Evolutionary conservation across 2,113 vertebrate species (phyloP).

Genomic region (Myanophis thanlyinensis): DNA sequence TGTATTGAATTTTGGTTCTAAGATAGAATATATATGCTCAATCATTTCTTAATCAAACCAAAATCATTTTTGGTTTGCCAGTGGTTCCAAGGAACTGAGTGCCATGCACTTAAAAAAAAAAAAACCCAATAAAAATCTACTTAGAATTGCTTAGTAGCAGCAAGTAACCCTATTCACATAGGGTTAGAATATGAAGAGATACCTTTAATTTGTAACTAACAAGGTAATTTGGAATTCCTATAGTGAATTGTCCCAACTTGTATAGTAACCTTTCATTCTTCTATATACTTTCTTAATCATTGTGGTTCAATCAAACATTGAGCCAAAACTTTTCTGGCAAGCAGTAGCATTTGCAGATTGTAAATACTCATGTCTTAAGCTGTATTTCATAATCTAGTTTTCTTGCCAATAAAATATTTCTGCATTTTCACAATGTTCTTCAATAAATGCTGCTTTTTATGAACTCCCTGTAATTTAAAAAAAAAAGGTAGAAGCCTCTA

Average conservation of each 20-base stretch:
- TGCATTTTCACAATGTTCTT: slow-evolving; percentile 21
- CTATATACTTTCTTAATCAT: neutral
- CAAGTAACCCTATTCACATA: neutral
- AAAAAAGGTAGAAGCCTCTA: neutral
- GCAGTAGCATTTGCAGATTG: slow-evolving; percentile 39
- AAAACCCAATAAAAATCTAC: neutral
- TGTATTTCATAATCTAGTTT: slow-evolving; percentile 65
- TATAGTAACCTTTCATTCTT: slow-evolving; percentile 25
- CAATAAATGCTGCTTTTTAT: neutral
- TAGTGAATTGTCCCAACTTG: slow-evolving; percentile 8
- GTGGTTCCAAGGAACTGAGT: neutral
- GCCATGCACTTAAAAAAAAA: neutral
- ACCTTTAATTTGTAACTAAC: neutral
- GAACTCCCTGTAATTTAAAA: neutral
- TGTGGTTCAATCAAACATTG: slow-evolving; percentile 33
- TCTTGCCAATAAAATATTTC: slow-evolving; percentile 71
- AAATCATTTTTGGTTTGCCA: neutral
- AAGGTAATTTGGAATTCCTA: neutral
- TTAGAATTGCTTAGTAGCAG: neutral
- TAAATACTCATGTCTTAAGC: slow-evolving; percentile 24
- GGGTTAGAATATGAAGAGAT: neutral
- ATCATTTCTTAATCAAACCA: slow-evolving; percentile 4
- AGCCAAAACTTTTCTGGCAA: slow-evolving; percentile 25
- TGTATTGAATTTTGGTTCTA: neutral
- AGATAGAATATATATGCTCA: neutral